Base-by-base conservation (phyloP, 1,140 invertebrate genomes). In the Bilobella aurantiaca region DNA sequence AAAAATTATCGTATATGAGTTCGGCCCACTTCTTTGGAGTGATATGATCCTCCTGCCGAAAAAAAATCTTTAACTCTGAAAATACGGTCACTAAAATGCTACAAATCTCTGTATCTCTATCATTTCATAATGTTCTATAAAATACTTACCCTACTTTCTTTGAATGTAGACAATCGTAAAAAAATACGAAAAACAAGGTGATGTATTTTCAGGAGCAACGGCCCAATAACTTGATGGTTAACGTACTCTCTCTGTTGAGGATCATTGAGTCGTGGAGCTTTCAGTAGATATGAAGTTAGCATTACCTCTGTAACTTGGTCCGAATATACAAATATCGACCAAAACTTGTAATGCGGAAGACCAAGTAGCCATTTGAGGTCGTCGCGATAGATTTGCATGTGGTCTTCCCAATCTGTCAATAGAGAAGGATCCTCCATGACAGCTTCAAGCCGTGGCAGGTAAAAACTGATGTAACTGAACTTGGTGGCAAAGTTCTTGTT, bases 321-420 rank as follows among this genome's bases (percentile, higher is more conserved):
- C 69, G 80, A 78, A 75, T 78, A 80, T 23, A 80, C 69, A 59
- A 80, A 74, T 73, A 79, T 76, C 47, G 79, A 81, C 81, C 81
- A 82, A 73, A 82, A 82, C 69, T 71, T 72, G 64, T 76, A 63
- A 67, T 81, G 77, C 25, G 79, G 77, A 5, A 77, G 65, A 59
- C 76, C 75, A 2, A 81, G 73, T 5, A 81, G 66, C 74, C 75
- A 77, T 60, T 77, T 75, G 2, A 81, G 71, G 72, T 81, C 80
- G 62, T 78, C 74, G 58, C 73, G 73, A 37, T 79, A 75, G 58
- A 80, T 78, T 30, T 74, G 74, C 58, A 78, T 72, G 37, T 75
- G 73, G 62, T 81, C 80, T 28, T 75, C 42, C 79, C 80, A 81
- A 37, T 78, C 76, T 18, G 34, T 42, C 18, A 42, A 42, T 42